Evolutionary conservation across 2,113 vertebrate species (phyloP).

Genomic region (Pelecanus crispus): DNA sequence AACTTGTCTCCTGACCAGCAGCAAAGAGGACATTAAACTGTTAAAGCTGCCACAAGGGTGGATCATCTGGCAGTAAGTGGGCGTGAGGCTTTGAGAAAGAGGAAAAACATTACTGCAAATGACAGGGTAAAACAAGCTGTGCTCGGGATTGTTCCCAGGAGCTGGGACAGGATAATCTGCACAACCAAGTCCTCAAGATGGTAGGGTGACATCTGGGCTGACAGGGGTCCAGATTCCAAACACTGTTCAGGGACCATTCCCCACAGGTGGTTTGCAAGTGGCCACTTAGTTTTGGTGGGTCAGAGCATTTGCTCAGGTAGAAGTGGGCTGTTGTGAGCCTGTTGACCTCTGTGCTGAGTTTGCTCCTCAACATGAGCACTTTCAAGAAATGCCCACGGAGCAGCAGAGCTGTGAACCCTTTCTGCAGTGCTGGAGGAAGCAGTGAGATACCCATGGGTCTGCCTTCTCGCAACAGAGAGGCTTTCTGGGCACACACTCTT

Average conservation of each 20-base stretch:
- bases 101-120: not conserved
- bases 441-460: not conserved
- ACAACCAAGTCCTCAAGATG: rapidly evolving
- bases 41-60: not conserved
- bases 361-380: rapidly evolving
- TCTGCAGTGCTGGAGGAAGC: not conserved
- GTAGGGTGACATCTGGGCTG: no score
- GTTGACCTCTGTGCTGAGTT: not conserved
- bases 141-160: not conserved
- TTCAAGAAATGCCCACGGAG: not conserved
- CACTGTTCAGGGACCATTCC: not conserved
- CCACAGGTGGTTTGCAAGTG: not conserved
- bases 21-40: not conserved
- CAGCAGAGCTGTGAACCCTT: not conserved
- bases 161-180: not conserved
- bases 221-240: not conserved
- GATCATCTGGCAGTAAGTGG: not conserved
- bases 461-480: not conserved
- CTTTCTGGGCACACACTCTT: not conserved
- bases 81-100: not conserved
- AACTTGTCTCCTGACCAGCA: not conserved
- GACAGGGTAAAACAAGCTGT: not conserved
- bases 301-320: not conserved
- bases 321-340: not conserved
- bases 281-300: not conserved